Conservation (phyloP, 2,888 invertebrate genomes). For the Phaonia tiefii region DNA sequence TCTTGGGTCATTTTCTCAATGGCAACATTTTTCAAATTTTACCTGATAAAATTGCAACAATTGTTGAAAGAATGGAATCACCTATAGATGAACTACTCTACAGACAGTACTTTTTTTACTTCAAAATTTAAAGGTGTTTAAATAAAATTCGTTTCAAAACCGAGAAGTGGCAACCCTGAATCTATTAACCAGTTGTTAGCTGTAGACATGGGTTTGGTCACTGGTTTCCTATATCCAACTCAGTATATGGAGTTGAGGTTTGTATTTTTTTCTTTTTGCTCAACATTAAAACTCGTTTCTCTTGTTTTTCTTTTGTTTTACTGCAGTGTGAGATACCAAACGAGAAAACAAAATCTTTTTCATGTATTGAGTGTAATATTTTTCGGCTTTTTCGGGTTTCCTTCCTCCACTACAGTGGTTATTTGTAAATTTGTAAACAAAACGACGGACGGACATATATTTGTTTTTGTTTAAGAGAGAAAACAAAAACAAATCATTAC, state of each 20-base stretch:
- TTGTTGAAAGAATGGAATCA: too few relatives aligned
- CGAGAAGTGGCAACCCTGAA: not conserved
- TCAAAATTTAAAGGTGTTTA: too few relatives aligned
- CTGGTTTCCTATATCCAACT: not conserved
- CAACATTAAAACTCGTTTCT: slow-evolving; percentile 67
- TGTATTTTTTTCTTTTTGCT: slow-evolving; percentile 15
- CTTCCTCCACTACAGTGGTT: slow-evolving; percentile 36
- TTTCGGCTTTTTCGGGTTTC: slow-evolving; percentile 6
- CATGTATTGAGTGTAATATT: slow-evolving; percentile 52
- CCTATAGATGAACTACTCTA: too few relatives aligned
- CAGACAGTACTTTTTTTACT: too few relatives aligned
- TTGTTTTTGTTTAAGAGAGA: too few relatives aligned
- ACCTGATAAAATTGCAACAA: too few relatives aligned
- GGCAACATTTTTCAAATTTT: too few relatives aligned
- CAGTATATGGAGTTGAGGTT: slow-evolving; percentile 11
- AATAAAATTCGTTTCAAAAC: too few relatives aligned
- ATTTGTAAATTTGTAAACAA: slow-evolving; percentile 42
- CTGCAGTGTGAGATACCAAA: not conserved
- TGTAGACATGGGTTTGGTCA: not conserved
- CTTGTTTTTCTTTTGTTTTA: slow-evolving; percentile 62
- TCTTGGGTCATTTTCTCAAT: too few relatives aligned
- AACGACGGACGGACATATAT: not conserved
- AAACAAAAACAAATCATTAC: slow-evolving; percentile 48
- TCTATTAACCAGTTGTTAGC: slow-evolving; percentile 44
- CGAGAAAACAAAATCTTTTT: slow-evolving; percentile 31